Evolutionary conservation across 2,888 invertebrate species (phyloP), one percentile per base, ranked within the genome.

Genomic region (Spicauda simplicius): DNA sequence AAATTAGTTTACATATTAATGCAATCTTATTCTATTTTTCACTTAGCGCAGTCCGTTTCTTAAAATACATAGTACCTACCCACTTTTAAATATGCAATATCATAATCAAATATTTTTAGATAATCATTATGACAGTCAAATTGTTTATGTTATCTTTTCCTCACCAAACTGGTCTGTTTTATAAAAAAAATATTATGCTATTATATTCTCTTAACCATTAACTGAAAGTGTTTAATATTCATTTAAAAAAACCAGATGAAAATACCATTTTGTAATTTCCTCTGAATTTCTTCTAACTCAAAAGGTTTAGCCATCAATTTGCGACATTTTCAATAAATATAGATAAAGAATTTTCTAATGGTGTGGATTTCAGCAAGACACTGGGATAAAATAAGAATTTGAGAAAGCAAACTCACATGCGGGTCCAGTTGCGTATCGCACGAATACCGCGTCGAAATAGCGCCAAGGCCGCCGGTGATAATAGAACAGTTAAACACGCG

Each of bases 361-460:
- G 7, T 16, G 5, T 25, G 5, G 25, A 4, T 25, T 48, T 48
- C 4, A 2, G 8, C 33, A 8, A 33, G 33, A 2, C 6, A 16
- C 50, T 19, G 45, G 20, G 12, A 20, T 58, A 55, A 25, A 62
- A 41, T 55, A 14, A 55, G 45, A 55, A 7, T 25, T 48, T 54
- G 18, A 55, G 25, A 63, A 25, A 48, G 54, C 14, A 76, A 85
- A 89, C 88, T 88, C 77, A 88, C 88, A 75, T 77, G 78, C 79
- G 77, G 74, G 71, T 75, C 73, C 69, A 70, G 67, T 64, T 71
- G 73, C 71, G 56, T 62, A 68, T 71, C 73, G 70, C 76, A 48
- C 48, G 18, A 58, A 74, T 77, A 75, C 54, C 75, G 73, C 76
- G 81, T 85, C 77, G 73, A 87, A 87, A 87, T 86, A 86, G 82